Conservation (phyloP, 2,888 invertebrate species). For the Tanytarsus gracilentus region DNA sequence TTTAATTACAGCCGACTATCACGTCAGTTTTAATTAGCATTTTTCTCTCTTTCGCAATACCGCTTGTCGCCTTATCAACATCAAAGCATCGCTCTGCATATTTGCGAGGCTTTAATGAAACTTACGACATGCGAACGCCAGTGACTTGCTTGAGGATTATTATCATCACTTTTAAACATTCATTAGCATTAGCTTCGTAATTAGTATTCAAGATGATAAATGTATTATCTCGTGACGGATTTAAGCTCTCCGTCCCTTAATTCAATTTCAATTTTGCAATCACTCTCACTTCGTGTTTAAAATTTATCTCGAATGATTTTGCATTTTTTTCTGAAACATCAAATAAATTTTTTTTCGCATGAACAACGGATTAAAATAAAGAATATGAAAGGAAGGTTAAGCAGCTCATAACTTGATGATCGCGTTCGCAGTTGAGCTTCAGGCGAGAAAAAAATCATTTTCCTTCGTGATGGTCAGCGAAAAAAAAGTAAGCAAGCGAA, state of each 20-base stretch:
- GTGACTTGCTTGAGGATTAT: neutral
- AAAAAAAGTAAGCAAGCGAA: neutral
- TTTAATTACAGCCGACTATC: neutral
- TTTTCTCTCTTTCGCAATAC: neutral
- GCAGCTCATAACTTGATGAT: too few relatives aligned
- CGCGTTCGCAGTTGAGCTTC: too few relatives aligned
- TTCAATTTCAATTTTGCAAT: too few relatives aligned
- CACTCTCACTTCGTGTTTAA: too few relatives aligned
- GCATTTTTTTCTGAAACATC: too few relatives aligned
- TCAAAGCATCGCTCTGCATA: too few relatives aligned
- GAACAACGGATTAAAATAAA: too few relatives aligned
- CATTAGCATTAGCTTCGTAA: neutral
- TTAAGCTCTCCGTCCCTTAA: too few relatives aligned
- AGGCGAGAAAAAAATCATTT: neutral
- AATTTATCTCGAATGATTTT: too few relatives aligned
- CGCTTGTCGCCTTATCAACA: neutral
- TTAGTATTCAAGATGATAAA: neutral
- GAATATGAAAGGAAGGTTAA: too few relatives aligned
- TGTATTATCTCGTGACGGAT: neutral
- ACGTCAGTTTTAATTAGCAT: conserved; percentile 14
- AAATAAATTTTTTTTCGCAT: too few relatives aligned
- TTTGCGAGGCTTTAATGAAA: too few relatives aligned
- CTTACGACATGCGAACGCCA: conserved; percentile 1
- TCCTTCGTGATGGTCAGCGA: neutral
- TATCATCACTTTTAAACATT: neutral